Percentiles rank a stretch among this genome's conserved stretches.
Conservation (phyloP, 2,113 vertebrate species). For the Phrynosoma platyrhinos region DNA sequence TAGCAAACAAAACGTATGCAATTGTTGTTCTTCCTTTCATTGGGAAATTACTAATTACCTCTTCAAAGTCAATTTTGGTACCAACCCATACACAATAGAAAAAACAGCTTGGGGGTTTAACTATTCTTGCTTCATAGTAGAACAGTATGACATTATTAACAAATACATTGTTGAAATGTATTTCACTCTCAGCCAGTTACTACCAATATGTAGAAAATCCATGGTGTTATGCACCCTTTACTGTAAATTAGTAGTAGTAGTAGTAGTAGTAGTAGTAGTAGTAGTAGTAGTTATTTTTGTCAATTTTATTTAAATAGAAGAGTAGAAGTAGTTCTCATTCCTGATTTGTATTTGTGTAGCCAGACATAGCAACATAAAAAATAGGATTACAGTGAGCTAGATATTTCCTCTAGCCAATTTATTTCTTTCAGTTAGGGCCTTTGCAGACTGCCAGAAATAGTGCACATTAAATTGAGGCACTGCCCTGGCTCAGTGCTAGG, state of each 20-base stretch:
- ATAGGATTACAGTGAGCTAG: not conserved
- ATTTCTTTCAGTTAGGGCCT: too few species aligned
- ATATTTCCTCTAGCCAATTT: too few species aligned
- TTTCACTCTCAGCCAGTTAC: not conserved
- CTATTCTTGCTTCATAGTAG: not conserved
- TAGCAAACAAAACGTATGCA: not conserved
- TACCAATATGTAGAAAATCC: not conserved
- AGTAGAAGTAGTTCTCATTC: not conserved
- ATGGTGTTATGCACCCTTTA: not conserved
- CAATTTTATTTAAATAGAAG: not conserved
- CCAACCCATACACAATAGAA: not conserved
- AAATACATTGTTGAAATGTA: not conserved
- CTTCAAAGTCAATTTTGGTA: not conserved
- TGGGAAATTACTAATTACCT: not conserved
- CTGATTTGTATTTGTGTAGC: not conserved
- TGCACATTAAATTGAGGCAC: too few species aligned
- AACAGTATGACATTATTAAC: not conserved
- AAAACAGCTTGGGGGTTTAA: not conserved
- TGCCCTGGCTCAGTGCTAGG: too few species aligned
- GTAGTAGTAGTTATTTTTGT: not conserved
- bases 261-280: not conserved
- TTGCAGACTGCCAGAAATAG: too few species aligned
- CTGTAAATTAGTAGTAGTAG: not conserved
- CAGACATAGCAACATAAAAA: not conserved
- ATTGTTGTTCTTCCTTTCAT: not conserved